phyloP scores from a whole-genome alignment of 2,113 vertebrate species.

The Corythaeola cristata region DNA sequence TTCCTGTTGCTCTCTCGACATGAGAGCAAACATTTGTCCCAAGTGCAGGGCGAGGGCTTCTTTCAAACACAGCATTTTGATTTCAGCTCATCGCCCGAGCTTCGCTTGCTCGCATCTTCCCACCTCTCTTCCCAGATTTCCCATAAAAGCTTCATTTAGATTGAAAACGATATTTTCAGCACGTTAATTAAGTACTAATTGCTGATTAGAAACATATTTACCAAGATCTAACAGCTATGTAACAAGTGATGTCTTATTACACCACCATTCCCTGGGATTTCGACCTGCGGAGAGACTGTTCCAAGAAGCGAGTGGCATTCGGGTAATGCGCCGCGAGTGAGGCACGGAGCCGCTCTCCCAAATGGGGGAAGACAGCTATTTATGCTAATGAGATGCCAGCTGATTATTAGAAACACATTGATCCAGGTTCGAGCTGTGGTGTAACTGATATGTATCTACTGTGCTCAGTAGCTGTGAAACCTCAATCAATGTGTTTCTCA shows the following conservation, averaged over 20 bases:
- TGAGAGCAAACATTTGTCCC: not conserved
- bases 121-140: slow-evolving; percentile 35
- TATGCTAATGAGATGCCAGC: slow-evolving; percentile 76
- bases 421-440: slow-evolving; percentile 54
- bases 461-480: slow-evolving; percentile 68
- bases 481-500: slow-evolving; percentile 72
- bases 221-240: slow-evolving; percentile 49
- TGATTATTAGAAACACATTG: slow-evolving; percentile 80
- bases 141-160: slow-evolving; percentile 67
- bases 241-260: slow-evolving; percentile 56
- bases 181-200: slow-evolving; percentile 77
- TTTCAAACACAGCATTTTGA: not conserved
- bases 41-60: not conserved
- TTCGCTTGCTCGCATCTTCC: slow-evolving; percentile 21
- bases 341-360: slow-evolving; percentile 40
- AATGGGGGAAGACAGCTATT: slow-evolving; percentile 62
- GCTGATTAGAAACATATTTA: slow-evolving; percentile 75
- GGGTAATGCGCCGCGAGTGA: slow-evolving; percentile 43
- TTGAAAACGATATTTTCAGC: slow-evolving; percentile 72
- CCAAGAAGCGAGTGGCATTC: not conserved
- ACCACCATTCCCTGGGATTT: not conserved
- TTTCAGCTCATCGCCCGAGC: not conserved
- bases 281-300: not conserved
- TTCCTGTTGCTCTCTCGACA: not conserved
- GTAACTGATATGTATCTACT: slow-evolving; percentile 69